phyloP scores from a whole-genome alignment of 2,888 invertebrate species.

The Philaethria dido region DNA sequence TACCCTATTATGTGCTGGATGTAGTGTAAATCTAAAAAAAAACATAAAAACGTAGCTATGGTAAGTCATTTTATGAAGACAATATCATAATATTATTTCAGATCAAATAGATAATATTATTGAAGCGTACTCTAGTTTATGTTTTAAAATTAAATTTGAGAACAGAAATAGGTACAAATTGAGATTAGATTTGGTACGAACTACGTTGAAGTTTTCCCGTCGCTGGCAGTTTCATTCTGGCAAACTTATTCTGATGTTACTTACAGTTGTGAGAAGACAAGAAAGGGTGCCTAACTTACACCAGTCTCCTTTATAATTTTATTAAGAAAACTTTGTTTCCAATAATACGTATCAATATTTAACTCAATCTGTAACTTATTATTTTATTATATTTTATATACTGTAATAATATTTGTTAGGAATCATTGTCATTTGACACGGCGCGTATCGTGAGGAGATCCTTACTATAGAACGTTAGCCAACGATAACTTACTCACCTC shows the following conservation, averaged over 20 bases:
- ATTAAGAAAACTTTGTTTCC: background rate
- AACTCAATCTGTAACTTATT: background rate
- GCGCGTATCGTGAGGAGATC: too few species aligned
- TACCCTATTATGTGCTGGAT: too few species aligned
- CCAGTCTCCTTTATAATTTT: constrained; percentile 7
- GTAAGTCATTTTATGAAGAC: background rate
- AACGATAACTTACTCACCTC: too few species aligned
- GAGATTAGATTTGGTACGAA: constrained; percentile 14
- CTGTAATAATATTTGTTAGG: background rate
- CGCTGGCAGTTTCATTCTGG: constrained; percentile 9
- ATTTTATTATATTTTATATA: background rate
- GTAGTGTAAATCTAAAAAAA: too few species aligned
- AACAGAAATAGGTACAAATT: constrained; percentile 13
- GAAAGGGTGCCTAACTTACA: background rate
- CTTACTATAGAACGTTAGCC: too few species aligned
- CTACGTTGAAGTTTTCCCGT: constrained; percentile 15
- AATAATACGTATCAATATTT: background rate
- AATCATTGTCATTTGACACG: too few species aligned
- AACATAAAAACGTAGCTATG: too few species aligned
- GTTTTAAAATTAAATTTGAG: background rate
- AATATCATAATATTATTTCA: background rate
- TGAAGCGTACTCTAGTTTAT: background rate
- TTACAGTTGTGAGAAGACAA: constrained; percentile 1
- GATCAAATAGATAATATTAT: background rate
- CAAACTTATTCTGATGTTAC: constrained; percentile 18